A percentile compares a stretch with the other conserved stretches of the same genome.
Evolutionary conservation across 2,888 invertebrate species (phyloP).

Genomic region (Galerucella calmariensis): DNA sequence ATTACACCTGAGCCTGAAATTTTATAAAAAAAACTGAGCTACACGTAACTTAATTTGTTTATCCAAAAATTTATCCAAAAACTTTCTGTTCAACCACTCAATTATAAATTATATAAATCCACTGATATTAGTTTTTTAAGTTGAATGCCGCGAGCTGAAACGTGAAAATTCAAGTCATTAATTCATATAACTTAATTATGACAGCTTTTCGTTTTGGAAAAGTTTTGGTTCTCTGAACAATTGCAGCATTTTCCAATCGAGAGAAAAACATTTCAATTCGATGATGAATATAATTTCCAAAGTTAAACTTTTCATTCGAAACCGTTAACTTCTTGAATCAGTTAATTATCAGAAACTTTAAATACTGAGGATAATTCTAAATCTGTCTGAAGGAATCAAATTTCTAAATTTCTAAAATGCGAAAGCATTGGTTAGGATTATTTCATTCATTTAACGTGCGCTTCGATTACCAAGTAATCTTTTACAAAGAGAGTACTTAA

Average conservation of each 20-base stretch:
- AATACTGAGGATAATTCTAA: neutral
- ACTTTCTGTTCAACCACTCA: neutral
- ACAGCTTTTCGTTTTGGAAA: conserved; percentile 1
- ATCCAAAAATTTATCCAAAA: neutral
- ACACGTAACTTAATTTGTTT: neutral
- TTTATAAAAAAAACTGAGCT: too few species aligned
- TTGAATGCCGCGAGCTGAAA: neutral
- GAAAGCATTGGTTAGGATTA: neutral
- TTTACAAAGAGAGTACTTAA: too few species aligned
- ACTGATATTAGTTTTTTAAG: neutral
- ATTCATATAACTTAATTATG: neutral
- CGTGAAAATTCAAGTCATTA: neutral
- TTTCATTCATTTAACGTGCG: too few species aligned
- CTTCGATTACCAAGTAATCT: too few species aligned
- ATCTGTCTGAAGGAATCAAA: neutral
- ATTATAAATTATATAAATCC: neutral
- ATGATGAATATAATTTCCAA: conserved; percentile 11
- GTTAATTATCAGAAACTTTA: conserved; percentile 12
- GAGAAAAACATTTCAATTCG: conserved; percentile 7
- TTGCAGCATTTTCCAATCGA: conserved; percentile 10
- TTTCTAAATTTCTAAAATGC: neutral
- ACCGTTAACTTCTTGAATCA: conserved; percentile 7
- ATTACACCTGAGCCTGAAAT: too few species aligned
- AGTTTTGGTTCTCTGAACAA: conserved; percentile 12
- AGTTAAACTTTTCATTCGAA: conserved; percentile 11